These are phyloP conservation scores for Perithous albicinctus DNA, from an alignment of 2,888 invertebrate species.

Conservation along the genomic window DNA sequence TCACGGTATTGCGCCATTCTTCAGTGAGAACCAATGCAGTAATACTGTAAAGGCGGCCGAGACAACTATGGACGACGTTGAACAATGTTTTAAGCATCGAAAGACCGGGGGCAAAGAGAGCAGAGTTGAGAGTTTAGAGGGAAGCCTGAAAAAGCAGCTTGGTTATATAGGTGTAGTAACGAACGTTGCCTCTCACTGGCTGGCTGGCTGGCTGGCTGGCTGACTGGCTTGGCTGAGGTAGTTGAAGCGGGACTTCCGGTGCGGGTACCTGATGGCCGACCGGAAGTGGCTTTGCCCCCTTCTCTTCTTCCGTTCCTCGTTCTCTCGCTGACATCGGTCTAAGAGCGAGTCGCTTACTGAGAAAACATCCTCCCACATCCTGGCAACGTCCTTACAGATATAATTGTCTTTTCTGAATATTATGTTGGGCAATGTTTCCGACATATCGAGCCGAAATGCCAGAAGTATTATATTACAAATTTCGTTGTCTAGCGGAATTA, in stretches of 20 bases:
- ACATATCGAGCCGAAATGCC: neutral
- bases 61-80: neutral
- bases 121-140: conserved; percentile 36
- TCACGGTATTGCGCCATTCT: conserved; percentile 62
- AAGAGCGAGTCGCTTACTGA: conserved; percentile 28
- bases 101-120: neutral
- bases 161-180: conserved; percentile 8
- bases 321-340: conserved; percentile 28
- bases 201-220: conserved; percentile 32
- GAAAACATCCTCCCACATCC: conserved; percentile 39
- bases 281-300: conserved; percentile 64
- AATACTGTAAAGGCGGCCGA: neutral
- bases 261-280: conserved; percentile 67
- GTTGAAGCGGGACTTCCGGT: conserved; percentile 72
- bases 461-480: too few species aligned
- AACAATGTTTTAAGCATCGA: conserved; percentile 26
- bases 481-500: neutral
- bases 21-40: conserved; percentile 7
- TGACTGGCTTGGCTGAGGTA: conserved; percentile 60
- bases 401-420: conserved; percentile 16
- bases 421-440: conserved; percentile 13
- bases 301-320: conserved; percentile 17
- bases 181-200: conserved; percentile 21
- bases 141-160: conserved; percentile 27
- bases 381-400: conserved; percentile 16